Percentiles rank a stretch among this genome's conserved stretches.
Conservation (phyloP, 2,888 invertebrate species). For the Epsilonema sp. region DNA sequence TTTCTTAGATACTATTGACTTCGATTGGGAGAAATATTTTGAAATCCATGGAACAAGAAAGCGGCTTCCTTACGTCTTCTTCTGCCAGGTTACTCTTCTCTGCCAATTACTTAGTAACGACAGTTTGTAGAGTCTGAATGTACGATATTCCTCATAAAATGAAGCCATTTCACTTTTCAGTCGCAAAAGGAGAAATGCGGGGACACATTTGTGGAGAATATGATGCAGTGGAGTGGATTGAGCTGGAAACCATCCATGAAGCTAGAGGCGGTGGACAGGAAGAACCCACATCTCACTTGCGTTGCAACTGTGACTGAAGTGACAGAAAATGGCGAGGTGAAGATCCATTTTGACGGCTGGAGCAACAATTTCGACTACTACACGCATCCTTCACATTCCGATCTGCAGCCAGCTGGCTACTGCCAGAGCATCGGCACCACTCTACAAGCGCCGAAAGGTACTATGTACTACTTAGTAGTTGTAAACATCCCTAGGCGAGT, state of each 20-base stretch:
- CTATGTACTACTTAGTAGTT: not conserved
- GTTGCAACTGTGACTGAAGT: not conserved
- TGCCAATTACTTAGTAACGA: too few species aligned
- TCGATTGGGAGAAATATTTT: too few species aligned
- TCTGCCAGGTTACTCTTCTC: too few species aligned
- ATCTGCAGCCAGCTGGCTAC: constrained; percentile 2
- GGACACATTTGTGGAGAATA: too few species aligned
- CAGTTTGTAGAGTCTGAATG: too few species aligned
- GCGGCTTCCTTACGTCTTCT: too few species aligned
- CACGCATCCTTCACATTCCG: not conserved
- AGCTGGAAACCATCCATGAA: not conserved
- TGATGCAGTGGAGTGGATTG: too few species aligned
- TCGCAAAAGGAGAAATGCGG: too few species aligned
- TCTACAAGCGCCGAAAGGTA: not conserved
- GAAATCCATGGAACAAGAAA: too few species aligned
- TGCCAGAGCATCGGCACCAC: not conserved
- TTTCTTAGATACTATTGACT: too few species aligned
- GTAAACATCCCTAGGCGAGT: not conserved
- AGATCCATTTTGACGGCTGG: not conserved
- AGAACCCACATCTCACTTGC: not conserved
- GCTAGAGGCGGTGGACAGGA: not conserved
- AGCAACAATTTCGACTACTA: not conserved
- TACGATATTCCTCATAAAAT: too few species aligned
- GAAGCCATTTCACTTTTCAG: too few species aligned
- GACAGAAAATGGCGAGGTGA: not conserved